Base-by-base conservation (phyloP, 37 sponge, comb jelly and placozoan genomes). In the Lycopodina hypogea region DNA sequence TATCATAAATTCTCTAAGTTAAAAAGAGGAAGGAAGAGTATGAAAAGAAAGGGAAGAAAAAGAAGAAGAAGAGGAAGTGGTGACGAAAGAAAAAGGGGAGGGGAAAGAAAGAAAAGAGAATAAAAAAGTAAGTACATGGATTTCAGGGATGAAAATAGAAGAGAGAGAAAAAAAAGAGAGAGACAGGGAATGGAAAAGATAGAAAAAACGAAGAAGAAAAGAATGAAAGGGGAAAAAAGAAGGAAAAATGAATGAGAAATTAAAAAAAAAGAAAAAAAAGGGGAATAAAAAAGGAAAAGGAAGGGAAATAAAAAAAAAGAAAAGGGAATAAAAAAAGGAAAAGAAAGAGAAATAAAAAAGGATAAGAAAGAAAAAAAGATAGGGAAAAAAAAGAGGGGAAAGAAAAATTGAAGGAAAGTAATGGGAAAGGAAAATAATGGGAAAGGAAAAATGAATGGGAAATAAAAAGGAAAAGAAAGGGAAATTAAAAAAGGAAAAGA, bases 1-100 rank as follows among this genome's bases (percentile, higher is more conserved):
- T n/a, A n/a, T n/a, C n/a, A n/a, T n/a, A n/a, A n/a, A n/a, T 92
- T 86, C 92, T 93, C 74, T 21, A 65, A 63, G 51, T 14, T 45
- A 52, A n/a, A 36, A 19, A 57, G 40, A 72, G 22, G 19, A 2
- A 57, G 1, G 17, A n/a, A n/a, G 45, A 69, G 7, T 45, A 9
- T 12, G 9, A 45, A 9, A 45, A 8, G 52, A 72, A 26, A 42
- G 73, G 11, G 11, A 3, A 42, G 6, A 72, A 72, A 50, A 60
- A 29, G 61, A 17, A 60, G 12, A 28, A 60, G 61, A 15, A 12
- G 48, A 45, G 9, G 48, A 45, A 9, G 48, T 4, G 48, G 48
- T 12, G 9, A 9, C 4, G 9, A 45, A 15, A 15, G 6, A n/a
- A 29, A 29, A 29, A 45, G 9, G 8, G 48, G 48, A 12, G 60